Conservation (phyloP, 2,888 invertebrate genomes). For the Amiota minor region DNA sequence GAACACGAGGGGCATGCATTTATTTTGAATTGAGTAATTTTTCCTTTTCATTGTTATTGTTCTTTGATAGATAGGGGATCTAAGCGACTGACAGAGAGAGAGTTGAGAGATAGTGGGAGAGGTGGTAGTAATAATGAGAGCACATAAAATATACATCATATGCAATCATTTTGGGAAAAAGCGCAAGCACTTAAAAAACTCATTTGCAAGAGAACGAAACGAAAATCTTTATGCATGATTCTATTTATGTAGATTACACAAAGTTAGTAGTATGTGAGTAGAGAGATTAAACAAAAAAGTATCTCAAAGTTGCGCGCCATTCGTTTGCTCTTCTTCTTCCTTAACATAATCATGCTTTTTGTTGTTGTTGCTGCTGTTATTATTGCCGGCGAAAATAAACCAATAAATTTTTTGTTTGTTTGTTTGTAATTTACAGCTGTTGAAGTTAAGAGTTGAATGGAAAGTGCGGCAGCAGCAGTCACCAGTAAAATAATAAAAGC, state of each 20-base stretch:
- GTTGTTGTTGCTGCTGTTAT: constrained; percentile 20
- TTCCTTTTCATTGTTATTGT: not conserved
- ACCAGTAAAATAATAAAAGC: constrained; percentile 24
- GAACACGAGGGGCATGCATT: not conserved
- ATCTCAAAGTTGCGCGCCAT: constrained; percentile 12
- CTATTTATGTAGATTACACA: no score
- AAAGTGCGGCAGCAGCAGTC: not conserved
- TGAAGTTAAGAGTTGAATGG: no score
- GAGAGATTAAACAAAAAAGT: constrained; percentile 16
- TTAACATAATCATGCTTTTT: not conserved
- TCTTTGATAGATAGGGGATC: not conserved
- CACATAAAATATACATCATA: no score
- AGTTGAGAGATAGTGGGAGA: no score
- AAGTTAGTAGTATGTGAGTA: not conserved
- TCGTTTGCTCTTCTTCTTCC: not conserved
- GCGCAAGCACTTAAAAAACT: no score
- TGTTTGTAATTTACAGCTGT: no score
- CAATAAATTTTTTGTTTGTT: not conserved
- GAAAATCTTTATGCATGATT: no score
- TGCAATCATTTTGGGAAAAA: no score
- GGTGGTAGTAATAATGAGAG: no score
- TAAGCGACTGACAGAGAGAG: not conserved
- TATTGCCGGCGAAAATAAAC: constrained; percentile 33
- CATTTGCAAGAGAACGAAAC: no score
- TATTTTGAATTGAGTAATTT: constrained; percentile 8